Base-by-base conservation (phyloP, 2,113 vertebrate genomes). In the Phyllopteryx taeniolatus region DNA sequence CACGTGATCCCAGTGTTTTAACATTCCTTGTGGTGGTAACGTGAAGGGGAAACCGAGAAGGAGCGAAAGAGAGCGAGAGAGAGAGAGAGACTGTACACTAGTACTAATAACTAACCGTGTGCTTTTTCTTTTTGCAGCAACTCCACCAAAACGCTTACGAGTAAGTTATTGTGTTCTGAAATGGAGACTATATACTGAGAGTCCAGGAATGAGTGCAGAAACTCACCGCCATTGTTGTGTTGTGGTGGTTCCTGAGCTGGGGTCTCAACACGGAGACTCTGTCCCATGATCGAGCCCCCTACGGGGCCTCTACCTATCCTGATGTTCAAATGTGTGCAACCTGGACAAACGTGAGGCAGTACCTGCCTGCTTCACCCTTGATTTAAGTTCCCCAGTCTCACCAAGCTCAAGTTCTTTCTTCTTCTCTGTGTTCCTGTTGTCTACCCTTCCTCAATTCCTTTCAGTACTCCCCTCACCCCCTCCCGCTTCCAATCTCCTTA, bases 231-330 rank as follows among this genome's bases (percentile, higher is more conserved):
- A 74, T 73, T 72, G 70, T 65, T 81, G 31, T 75, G 84, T 68
- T 78, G 84, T 74, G 83, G 74, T 77, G 75, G 78, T 71, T 92
- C 78, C 78, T 85, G 85, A 85, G 87, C 77, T 83, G 80, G 79
- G 71, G 79, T 87, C 83, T 91, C 89, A 81, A 91, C 85, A 77
- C 84, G 82, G 77, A 93, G 83, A 79, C 89, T 91, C 88, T 93
- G 93, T 88, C 93, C 93, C 93, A 94, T 94, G 90, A 83, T 94
- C 87, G 73, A 90, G 88, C 90, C 91, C 88, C 64, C 92, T 65
- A 70, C 80, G 91, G 91, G 91, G 89, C 83, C 86, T 74, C 86
- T 87, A 87, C 77, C 84, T 86, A 79, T 83, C 62, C 83, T 83
- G 56, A 83, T 79, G 71, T 79, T 86, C 82, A 79, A 80, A 82